A percentile compares a stretch with the other conserved stretches of the same genome.
Evolutionary conservation across 2,797 vertebrate species (phyloP).

Genomic region (Clarias platycephalus): DNA sequence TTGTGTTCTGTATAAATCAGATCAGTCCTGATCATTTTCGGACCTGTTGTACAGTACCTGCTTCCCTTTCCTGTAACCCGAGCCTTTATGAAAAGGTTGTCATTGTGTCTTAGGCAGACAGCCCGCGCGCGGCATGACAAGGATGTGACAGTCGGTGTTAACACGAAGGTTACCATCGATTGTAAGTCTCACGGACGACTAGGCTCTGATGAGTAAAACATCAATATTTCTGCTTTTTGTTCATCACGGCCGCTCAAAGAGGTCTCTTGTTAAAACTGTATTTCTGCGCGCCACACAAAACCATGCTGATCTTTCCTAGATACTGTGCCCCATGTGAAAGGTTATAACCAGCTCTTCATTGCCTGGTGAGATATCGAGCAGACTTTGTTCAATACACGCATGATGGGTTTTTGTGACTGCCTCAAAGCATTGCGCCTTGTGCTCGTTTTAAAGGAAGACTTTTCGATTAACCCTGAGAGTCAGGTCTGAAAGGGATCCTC

Average conservation of each 20-base stretch:
- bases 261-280: slow-evolving; percentile 3
- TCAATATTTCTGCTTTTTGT: slow-evolving; percentile 11
- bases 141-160: slow-evolving; percentile 4
- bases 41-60: background rate
- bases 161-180: slow-evolving; percentile 26
- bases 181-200: background rate
- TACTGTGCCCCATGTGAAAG: slow-evolving; percentile 10
- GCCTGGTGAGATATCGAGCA: slow-evolving; percentile 38
- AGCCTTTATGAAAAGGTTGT: background rate
- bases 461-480: slow-evolving; percentile 55
- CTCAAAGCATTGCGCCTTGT: slow-evolving; percentile 34
- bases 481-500: slow-evolving; percentile 46
- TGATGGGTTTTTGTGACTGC: slow-evolving; percentile 31
- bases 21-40: background rate
- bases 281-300: slow-evolving; percentile 7
- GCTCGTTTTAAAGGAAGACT: slow-evolving; percentile 43
- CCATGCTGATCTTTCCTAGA: slow-evolving; percentile 10
- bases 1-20: background rate
- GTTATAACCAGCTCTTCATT: slow-evolving; percentile 36
- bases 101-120: background rate
- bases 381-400: slow-evolving; percentile 39
- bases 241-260: background rate
- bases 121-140: background rate
- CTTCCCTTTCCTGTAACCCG: background rate
- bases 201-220: slow-evolving; percentile 18